Percentiles rank a stretch among this genome's conserved stretches.
phyloP scores from a whole-genome alignment of 2,113 vertebrate species.

The Hystrix brachyura region DNA sequence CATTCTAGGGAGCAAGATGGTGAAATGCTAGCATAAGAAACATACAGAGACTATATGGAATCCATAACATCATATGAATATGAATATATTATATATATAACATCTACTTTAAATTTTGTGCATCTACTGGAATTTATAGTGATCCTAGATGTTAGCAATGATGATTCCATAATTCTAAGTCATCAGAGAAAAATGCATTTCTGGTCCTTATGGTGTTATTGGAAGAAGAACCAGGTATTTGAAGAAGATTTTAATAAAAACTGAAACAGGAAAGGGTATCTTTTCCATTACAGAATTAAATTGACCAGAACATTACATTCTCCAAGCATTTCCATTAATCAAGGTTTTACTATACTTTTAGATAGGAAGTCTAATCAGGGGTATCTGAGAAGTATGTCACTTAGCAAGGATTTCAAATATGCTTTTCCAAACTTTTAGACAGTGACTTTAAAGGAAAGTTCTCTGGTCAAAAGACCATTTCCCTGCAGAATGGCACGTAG shows the following conservation, averaged over 20 bases:
- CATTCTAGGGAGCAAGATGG: background rate
- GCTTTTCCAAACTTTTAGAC: conserved; percentile 44
- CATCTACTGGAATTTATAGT: conserved; percentile 29
- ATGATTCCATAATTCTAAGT: conserved; percentile 55
- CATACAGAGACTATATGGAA: background rate
- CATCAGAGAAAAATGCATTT: conserved; percentile 54
- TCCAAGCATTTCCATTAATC: conserved; percentile 63
- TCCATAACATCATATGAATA: background rate
- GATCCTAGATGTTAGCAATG: background rate
- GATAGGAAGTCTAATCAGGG: conserved; percentile 59
- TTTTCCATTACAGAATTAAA: conserved; percentile 66
- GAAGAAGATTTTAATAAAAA: conserved; percentile 63
- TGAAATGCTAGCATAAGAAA: background rate
- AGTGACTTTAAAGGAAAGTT: conserved; percentile 55
- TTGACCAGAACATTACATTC: conserved; percentile 63
- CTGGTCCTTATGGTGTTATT: conserved; percentile 17
- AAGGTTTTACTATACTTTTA: conserved; percentile 69
- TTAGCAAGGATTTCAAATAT: conserved; percentile 60
- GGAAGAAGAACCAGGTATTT: conserved; percentile 53
- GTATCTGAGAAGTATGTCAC: conserved; percentile 55
- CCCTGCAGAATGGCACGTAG: conserved; percentile 37
- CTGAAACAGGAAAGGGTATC: conserved; percentile 59
- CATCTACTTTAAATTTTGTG: background rate
- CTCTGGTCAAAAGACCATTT: conserved; percentile 63
- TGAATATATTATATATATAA: background rate